Evolutionary conservation across 2,888 invertebrate species (phyloP).

Genomic region (Megastigmus dorsalis): DNA sequence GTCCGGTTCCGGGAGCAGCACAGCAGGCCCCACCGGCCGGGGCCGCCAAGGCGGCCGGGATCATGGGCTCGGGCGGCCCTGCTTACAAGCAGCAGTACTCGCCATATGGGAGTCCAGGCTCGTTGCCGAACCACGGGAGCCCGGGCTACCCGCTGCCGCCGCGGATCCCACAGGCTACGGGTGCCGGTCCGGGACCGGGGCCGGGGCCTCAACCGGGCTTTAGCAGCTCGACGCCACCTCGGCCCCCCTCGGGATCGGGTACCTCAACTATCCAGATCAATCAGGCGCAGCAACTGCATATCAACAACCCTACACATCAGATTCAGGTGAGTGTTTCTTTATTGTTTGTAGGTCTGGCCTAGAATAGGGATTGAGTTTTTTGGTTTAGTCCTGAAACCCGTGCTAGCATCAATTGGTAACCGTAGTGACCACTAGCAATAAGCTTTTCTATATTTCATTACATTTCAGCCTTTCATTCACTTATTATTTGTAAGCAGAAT

Average conservation of each 20-base stretch:
- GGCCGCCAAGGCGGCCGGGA: neutral
- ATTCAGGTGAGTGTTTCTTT: slow-evolving; percentile 81
- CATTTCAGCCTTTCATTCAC: no score
- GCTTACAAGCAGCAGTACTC: slow-evolving; percentile 80
- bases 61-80: slow-evolving; percentile 49
- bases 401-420: no score
- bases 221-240: slow-evolving; percentile 75
- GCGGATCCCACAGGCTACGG: slow-evolving; percentile 71
- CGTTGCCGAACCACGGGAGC: slow-evolving; percentile 78
- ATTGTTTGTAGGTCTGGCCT: no score
- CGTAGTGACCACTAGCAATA: no score
- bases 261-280: slow-evolving; percentile 86
- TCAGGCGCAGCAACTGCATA: slow-evolving; percentile 91
- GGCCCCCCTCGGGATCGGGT: slow-evolving; percentile 77
- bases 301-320: slow-evolving; percentile 87
- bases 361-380: no score
- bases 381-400: no score
- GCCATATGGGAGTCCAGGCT: slow-evolving; percentile 81
- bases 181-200: slow-evolving; percentile 71
- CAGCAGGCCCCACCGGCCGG: slow-evolving; percentile 34
- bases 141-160: slow-evolving; percentile 75
- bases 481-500: no score
- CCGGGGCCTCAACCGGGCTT: slow-evolving; percentile 73
- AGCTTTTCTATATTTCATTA: no score
- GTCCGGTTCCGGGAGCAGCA: no score